Evolutionary conservation across 2,797 vertebrate species (phyloP).

Genomic region (Cryptoblepharus egeriae): DNA sequence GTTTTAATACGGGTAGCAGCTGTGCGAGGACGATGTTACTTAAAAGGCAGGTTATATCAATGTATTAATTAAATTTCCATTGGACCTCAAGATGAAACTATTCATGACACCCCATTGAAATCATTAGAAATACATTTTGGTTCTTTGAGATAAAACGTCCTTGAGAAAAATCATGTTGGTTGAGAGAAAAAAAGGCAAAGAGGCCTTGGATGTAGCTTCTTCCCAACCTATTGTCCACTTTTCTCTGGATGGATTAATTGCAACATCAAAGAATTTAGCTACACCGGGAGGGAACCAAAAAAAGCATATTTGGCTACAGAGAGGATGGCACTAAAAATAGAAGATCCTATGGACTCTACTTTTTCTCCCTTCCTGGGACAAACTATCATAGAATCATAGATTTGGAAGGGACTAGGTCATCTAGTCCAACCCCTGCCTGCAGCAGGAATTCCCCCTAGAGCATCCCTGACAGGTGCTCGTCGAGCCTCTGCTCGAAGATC

Average conservation of each 20-base stretch:
- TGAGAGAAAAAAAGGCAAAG: neutral
- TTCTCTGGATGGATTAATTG: neutral
- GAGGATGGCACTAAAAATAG: neutral
- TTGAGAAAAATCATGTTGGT: slow-evolving; percentile 46
- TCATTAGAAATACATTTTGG: slow-evolving; percentile 69
- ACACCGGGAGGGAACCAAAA: neutral
- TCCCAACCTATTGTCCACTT: neutral
- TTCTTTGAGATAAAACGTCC: slow-evolving; percentile 64
- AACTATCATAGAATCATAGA: too few relatives aligned
- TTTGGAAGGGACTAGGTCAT: fast-evolving
- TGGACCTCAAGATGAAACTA: slow-evolving; percentile 30
- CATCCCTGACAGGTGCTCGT: too few relatives aligned
- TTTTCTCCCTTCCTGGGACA: slow-evolving; percentile 13
- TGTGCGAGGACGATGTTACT: too few relatives aligned
- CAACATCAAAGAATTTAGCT: neutral
- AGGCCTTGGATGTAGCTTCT: slow-evolving; percentile 24
- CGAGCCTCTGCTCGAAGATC: too few relatives aligned
- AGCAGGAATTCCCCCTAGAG: too few relatives aligned
- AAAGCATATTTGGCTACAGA: neutral
- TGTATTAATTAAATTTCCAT: too few relatives aligned
- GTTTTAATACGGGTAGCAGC: too few relatives aligned
- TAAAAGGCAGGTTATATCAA: too few relatives aligned
- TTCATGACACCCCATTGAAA: neutral
- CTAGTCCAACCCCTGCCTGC: too few relatives aligned
- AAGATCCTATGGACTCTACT: neutral